These are phyloP conservation scores for Lacerta agilis DNA, from an alignment of 2,797 vertebrate species.

Conservation along the genomic window DNA sequence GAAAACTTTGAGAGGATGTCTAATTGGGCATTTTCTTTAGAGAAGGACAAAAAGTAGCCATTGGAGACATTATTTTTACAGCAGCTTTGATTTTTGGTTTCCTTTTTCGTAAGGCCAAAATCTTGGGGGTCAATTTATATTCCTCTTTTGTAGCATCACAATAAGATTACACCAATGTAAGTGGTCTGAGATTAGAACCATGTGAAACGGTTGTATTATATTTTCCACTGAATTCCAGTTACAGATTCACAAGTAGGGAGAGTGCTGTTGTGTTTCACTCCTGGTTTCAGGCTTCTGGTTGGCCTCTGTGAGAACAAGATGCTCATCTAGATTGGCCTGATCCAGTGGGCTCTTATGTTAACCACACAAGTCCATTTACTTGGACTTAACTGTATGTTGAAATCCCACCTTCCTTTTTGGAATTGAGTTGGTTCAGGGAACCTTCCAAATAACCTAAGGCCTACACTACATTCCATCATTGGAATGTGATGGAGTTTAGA, in stretches of 20 bases:
- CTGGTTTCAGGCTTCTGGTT: too few relatives aligned
- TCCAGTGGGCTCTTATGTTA: too few relatives aligned
- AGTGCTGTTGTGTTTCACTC: too few relatives aligned
- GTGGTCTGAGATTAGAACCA: neutral
- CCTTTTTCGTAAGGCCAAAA: neutral
- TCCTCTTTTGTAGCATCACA: neutral
- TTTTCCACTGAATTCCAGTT: too few relatives aligned
- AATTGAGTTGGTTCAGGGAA: neutral
- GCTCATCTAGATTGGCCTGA: too few relatives aligned
- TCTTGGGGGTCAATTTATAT: neutral
- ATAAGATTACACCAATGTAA: neutral
- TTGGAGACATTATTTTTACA: neutral
- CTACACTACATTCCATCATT: too few relatives aligned
- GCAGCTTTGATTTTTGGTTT: constrained; percentile 4
- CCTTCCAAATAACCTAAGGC: neutral
- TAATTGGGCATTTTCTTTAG: constrained; percentile 47
- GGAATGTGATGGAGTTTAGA: neutral
- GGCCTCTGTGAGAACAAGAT: too few relatives aligned
- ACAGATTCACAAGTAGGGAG: neutral
- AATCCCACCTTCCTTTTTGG: neutral
- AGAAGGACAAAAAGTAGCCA: constrained; percentile 38
- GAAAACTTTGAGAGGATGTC: constrained; percentile 48
- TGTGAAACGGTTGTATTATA: neutral
- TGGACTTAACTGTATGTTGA: neutral
- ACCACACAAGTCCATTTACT: neutral